Percentiles rank a stretch among this genome's conserved stretches.
Conservation (phyloP, 1,140 invertebrate genomes). For the Hetaerina americana region DNA sequence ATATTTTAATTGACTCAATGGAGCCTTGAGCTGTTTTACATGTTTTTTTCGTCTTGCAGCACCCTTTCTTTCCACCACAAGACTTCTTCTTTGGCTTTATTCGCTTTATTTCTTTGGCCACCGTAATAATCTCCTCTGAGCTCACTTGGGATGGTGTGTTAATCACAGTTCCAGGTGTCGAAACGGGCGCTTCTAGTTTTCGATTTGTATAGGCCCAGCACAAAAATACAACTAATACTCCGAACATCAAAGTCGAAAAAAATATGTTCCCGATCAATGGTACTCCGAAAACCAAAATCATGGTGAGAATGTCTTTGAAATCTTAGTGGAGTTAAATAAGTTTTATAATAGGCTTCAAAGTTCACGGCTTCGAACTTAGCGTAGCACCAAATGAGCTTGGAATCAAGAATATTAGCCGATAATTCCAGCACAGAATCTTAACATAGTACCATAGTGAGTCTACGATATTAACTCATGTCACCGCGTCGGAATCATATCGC, state of each 20-base stretch:
- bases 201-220: not conserved
- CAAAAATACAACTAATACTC: slow-evolving; percentile 5
- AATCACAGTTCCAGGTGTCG: too few relatives aligned
- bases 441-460: too few relatives aligned
- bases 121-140: not conserved
- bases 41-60: slow-evolving; percentile 7
- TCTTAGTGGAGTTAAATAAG: too few relatives aligned
- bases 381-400: too few relatives aligned
- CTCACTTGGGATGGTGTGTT: not conserved
- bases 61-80: slow-evolving; percentile 8
- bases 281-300: slow-evolving; percentile 1
- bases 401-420: too few relatives aligned
- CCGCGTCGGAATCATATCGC: too few relatives aligned
- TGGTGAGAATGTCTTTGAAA: not conserved
- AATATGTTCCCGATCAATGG: slow-evolving; percentile 15
- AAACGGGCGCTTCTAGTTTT: too few relatives aligned
- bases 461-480: too few relatives aligned
- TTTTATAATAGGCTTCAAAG: too few relatives aligned
- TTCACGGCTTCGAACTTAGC: too few relatives aligned
- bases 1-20: slow-evolving; percentile 24
- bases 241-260: slow-evolving; percentile 11
- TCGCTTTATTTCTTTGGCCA: not conserved
- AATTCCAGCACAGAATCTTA: too few relatives aligned
- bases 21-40: slow-evolving; percentile 1
- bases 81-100: slow-evolving; percentile 10